Evolutionary conservation across 2,113 vertebrate species (phyloP), one percentile per base, ranked within the genome.

Genomic region (Petromus typicus): DNA sequence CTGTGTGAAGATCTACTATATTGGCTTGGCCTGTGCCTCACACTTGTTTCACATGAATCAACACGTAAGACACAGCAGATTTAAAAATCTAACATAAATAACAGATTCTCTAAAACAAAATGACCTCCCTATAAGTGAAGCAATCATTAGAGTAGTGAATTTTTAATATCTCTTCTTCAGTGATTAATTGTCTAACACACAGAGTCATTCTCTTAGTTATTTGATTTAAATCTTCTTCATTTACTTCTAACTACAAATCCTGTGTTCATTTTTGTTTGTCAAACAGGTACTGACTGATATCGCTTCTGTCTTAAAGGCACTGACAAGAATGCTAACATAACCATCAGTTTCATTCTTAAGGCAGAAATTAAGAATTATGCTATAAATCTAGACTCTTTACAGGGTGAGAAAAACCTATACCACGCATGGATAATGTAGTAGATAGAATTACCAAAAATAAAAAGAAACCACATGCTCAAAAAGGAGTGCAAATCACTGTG

Each of bases 371-470:
- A 66, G 9, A 91, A 56, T 76, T 93, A 86, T 43, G 56, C 56
- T 85, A 88, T 73, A 73, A 69, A 75, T 73, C 83, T 90, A 82
- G 83, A 81, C 25, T 37, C 48, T 95, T 89, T 51, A 17, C 34
- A 76, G 43, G 90, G 17, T 90, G 48, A 93, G 78, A 83, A 88
- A 94, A 92, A 87, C 45, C 66, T 86, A 82, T 63, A 37, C 48
- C 48, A 89, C 79, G 57, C 90, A 95, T 76, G 82, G 67, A 97
- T 92, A 95, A 94, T 85, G 92, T 94, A 91, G 67, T 95, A 48
- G 13, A 64, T 51, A 95, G 73, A 89, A 80, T 92, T 86, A n/a
- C 57, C 11, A 92, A 86, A 16, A 20, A 66, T 20, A 86, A 89
- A 88, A 76, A 86, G 64, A 86, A 76, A 40, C 37, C 67, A 25